Evolutionary conservation across 2,888 invertebrate species (phyloP), one percentile per base, ranked within the genome.

Genomic region (Palloptera scutellata): DNA sequence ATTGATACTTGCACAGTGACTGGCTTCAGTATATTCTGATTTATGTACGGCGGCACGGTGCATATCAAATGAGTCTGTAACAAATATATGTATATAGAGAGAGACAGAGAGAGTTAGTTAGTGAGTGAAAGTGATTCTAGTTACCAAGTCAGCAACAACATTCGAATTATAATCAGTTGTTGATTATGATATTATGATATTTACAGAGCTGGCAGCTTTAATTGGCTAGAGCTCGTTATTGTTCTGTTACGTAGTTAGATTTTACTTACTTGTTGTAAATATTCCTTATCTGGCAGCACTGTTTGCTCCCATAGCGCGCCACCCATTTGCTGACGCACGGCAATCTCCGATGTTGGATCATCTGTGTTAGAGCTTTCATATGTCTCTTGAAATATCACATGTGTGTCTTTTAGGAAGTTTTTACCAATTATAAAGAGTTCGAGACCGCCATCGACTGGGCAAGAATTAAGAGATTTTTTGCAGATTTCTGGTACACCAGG

Each of bases 401-500:
- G 89, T 8, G 95, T 94, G 85, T 96, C 96, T 86, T 96, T 96
- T 57, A 95, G 88, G 84, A 96, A 96, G 85, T 96, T 96, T 86
- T 96, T 96, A 45, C 96, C 96, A 70, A 96, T 89, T 54, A 96
- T 91, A 84, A 95, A 95, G 61, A 96, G 86, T 83, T 96, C 95
- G 69, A 92, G 84, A 1, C 95, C 95, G 9, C 95, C 96, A 61
- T 88, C 88, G 4, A 91, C 92, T 9, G 92, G 91, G 80, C 92
- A 92, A 30, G 93, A 91, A 40, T 91, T 90, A 11, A 95, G 84
- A 0, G 95, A 96, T 83, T 95, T 95, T 83, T 95, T 94, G 80
- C 93, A 93, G 72, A 96, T 95, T 86, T 96, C 96, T 13, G 96
- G 96, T 62, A 95, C 91, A 66, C 96, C 96, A 1, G 95, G 95